phyloP scores from a whole-genome alignment of 2,113 vertebrate species.

The Turnix velox region DNA sequence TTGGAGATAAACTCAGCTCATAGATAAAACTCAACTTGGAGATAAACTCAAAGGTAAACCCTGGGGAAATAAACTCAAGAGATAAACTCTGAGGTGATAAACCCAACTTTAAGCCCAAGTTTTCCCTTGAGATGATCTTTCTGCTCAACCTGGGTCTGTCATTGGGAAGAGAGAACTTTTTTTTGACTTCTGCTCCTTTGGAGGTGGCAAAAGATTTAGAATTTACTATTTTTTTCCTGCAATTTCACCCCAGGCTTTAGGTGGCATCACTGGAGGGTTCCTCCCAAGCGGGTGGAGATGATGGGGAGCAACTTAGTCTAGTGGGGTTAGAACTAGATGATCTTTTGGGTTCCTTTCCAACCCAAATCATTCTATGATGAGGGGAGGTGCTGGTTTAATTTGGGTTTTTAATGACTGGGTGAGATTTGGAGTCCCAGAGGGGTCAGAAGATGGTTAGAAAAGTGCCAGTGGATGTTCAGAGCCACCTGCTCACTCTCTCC shows the following conservation, averaged over 20 bases:
- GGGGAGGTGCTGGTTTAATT: neutral
- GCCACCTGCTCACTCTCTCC: neutral
- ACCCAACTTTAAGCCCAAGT: neutral
- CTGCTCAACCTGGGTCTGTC: accelerated
- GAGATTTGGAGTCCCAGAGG: neutral
- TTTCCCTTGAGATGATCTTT: neutral
- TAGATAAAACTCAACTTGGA: too few relatives aligned
- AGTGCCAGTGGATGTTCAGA: accelerated
- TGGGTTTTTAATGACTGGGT: accelerated
- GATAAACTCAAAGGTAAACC: too few relatives aligned
- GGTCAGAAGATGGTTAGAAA: accelerated
- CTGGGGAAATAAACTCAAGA: too few relatives aligned
- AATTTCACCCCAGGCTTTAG: accelerated
- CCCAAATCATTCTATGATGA: too few relatives aligned
- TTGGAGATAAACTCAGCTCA: too few relatives aligned
- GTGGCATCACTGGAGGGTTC: neutral
- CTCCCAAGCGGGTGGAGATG: neutral
- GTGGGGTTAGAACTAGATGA: too few relatives aligned
- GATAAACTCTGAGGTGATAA: neutral
- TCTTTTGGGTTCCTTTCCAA: too few relatives aligned
- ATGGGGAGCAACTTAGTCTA: too few relatives aligned
- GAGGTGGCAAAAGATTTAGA: neutral
- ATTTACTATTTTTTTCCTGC: neutral
- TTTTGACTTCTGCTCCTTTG: neutral
- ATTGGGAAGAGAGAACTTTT: neutral